Base-by-base conservation (phyloP, 2,113 vertebrate species). In the Phrynosoma blainvillii region DNA sequence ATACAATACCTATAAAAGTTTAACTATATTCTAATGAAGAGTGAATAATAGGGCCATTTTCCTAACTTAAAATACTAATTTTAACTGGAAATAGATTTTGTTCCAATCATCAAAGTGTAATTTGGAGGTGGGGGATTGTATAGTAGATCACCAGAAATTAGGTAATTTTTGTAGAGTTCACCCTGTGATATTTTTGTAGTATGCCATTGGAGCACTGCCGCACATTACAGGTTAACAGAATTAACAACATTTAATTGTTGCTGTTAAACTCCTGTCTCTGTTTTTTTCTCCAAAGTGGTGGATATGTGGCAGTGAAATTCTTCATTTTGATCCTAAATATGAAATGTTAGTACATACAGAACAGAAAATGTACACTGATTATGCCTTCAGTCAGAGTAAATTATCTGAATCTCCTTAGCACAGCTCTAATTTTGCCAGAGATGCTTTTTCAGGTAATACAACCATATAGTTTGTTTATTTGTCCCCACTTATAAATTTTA, bases 31-130 rank as follows among this genome's bases (percentile, higher is more conserved):
- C 81, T 88, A 88, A 84, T 89, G 92, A 88, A 42, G 85, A 70
- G 89, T 89, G 90, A 92, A 92, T 81, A 88, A 59, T 87, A 83
- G 85, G 70, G 82, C 85, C 86, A 86, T 92, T 93, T 91, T 93
- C 56, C 40, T 84, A 65, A 91, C 89, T 88, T 92, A 74, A 88
- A 93, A 80, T 74, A 65, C 36, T 3, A 8, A 20, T 32, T 73
- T 88, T 68, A 88, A 92, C 86, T 91, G 30, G 59, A 88, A 84
- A 30, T 90, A 0, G 80, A 66, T 93, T 91, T 92, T 84, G 74
- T 2, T 91, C 81, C 86, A 87, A 90, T 93, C 88, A 91, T 90
- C 85, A 82, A 0, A 65, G 62, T 18, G 13, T 59, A 59, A 59
- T 36, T 36, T 36, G 36, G 36, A 36, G 36, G 36, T 36, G 56